phyloP scores from a whole-genome alignment of 2,113 vertebrate genomes.

The Mesitornis unicolor region DNA sequence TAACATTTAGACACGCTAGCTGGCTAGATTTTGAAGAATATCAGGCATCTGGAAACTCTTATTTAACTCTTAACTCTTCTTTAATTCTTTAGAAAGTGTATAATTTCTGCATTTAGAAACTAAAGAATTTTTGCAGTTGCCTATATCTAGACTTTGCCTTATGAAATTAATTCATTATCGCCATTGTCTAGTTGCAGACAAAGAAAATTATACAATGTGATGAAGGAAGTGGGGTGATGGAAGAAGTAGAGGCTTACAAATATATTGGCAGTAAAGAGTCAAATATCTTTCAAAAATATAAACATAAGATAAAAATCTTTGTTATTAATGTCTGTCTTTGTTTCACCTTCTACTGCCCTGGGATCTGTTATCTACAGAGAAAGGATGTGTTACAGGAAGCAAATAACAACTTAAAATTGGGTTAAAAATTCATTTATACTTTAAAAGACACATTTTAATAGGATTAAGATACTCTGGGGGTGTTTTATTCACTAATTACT shows the following conservation, averaged over 20 bases:
- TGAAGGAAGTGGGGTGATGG: not conserved
- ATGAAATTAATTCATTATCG: not conserved
- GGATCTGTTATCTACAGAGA: not conserved
- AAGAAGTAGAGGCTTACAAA: not conserved
- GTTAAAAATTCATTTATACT: not conserved
- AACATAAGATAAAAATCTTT: not conserved
- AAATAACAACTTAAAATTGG: not conserved
- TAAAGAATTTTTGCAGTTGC: not conserved
- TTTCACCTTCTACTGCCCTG: not conserved
- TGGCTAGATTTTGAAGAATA: not conserved
- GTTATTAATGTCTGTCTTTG: not conserved
- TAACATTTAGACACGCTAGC: not conserved
- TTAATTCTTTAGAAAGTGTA: not conserved
- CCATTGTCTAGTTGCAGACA: not conserved
- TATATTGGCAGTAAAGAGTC: not conserved
- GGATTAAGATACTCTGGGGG: not conserved
- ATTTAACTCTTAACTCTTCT: not conserved
- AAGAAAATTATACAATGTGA: not conserved
- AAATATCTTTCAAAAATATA: not conserved
- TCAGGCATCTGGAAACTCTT: not conserved
- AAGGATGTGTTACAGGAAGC: not conserved
- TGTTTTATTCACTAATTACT: slow-evolving; percentile 34
- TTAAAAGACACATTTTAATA: slow-evolving; percentile 21
- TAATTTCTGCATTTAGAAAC: not conserved
- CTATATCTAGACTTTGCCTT: not conserved